These are phyloP conservation scores for Anagrus nilaparvatae DNA, from an alignment of 1,140 invertebrate genomes.

Conservation along the genomic window DNA sequence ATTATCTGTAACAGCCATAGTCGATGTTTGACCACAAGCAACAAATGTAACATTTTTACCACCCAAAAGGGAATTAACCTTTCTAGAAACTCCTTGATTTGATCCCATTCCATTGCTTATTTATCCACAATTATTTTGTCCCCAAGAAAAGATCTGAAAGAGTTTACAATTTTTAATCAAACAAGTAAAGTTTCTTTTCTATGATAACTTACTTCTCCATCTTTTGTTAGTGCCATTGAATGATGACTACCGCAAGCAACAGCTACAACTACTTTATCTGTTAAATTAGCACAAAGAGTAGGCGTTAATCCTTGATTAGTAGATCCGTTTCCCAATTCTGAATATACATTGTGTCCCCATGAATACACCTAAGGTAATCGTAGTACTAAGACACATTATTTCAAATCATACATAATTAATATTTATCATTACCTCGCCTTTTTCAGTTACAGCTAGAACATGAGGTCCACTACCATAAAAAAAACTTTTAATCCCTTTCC, in stretches of 20 bases:
- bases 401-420: too few species aligned
- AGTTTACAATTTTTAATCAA: conserved; percentile 6
- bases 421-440: conserved; percentile 40
- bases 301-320: conserved; percentile 47
- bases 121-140: conserved; percentile 60
- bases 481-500: conserved; percentile 51
- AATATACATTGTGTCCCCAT: conserved; percentile 60
- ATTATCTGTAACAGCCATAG: conserved; percentile 50
- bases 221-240: conserved; percentile 48
- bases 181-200: not conserved
- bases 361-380: conserved; percentile 49
- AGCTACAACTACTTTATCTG: conserved; percentile 43
- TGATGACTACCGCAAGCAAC: conserved; percentile 57
- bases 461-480: conserved; percentile 58
- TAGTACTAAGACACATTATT: too few species aligned
- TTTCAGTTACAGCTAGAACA: conserved; percentile 50
- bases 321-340: conserved; percentile 51
- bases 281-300: conserved; percentile 39
- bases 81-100: conserved; percentile 51
- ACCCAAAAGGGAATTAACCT: conserved; percentile 44
- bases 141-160: conserved; percentile 54
- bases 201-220: conserved; percentile 45
- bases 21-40: conserved; percentile 56
- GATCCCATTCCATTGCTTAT: conserved; percentile 52
- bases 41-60: conserved; percentile 45